Base-by-base conservation (phyloP, 2,888 invertebrate species). In the Patella pellucida region DNA sequence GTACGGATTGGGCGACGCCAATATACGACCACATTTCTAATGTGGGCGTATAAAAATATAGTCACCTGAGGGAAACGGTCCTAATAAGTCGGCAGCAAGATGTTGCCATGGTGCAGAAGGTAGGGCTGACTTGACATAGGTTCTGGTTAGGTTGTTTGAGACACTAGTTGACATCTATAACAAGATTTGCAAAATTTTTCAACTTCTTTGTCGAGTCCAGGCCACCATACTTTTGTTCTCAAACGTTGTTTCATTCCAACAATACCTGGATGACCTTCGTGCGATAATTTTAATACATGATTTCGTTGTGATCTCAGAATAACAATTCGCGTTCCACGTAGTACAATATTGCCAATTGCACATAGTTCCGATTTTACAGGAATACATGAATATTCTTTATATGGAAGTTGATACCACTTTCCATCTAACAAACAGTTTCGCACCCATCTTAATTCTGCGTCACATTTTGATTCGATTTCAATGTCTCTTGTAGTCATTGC, bases 401-500 rank as follows among this genome's bases (percentile, higher is more conserved):
- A 52, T 15, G 12, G 14, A 16, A 52, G 12, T 15, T 16, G 54
- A 52, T 52, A 12, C 54, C 54, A 52, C 16, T 52, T 12, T 15
- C 54, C 54, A 1, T 52, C 2, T 52, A 52, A 12, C 12, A 52
- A 16, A 16, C 54, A 52, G 12, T 12, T 52, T 52, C 54, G 54
- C 12, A 52, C 1, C 1, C 14, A 12, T 15, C 16, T 52, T 41
- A 72, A 50, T 41, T 72, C 67, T 16, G 56, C 56, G 50, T 41
- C 67, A 19, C 62, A 23, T 23, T 19, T 19, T 54, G 62, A 72
- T n/a, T 54, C 72, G n/a, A 31, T 62, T 50, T 72, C 62, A 23
- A 41, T n/a, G 19, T 56, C 72, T 19, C 67, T 15, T 31, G 50
- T 62, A 15, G 72, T 72, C 41, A 72, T 51, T n/a, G 67, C 72